A percentile compares a stretch with the other conserved stretches of the same genome.
Conservation (phyloP, 2,113 vertebrate species). For the Monarcha castaneiventris region DNA sequence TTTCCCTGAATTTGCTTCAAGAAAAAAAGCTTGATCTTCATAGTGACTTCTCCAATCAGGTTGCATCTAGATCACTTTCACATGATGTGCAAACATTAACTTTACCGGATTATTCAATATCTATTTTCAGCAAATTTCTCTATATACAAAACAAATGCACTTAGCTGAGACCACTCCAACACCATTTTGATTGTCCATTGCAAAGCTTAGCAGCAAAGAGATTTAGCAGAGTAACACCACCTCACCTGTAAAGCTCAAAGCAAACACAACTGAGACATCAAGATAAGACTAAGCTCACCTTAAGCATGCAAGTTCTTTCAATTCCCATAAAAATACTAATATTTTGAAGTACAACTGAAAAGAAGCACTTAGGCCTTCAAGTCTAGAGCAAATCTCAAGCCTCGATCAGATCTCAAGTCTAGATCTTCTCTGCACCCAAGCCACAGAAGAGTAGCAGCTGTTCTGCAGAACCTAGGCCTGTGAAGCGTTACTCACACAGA, state of each 20-base stretch:
- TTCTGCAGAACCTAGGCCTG: background rate
- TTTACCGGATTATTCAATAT: background rate
- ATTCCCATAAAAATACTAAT: background rate
- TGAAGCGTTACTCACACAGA: background rate
- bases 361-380: background rate
- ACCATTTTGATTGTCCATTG: background rate
- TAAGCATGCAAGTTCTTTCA: background rate
- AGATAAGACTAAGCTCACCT: background rate
- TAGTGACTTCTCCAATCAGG: background rate
- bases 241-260: background rate
- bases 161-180: background rate
- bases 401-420: background rate
- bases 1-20: background rate
- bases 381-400: background rate
- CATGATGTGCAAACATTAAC: background rate
- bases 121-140: background rate
- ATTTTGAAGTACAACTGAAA: background rate
- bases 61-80: background rate
- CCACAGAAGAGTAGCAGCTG: background rate
- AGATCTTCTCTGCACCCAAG: background rate
- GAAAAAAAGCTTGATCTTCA: conserved; percentile 1
- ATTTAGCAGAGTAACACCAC: background rate
- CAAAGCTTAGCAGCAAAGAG: background rate
- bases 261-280: background rate
- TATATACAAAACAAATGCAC: background rate